phyloP scores from a whole-genome alignment of 1,140 invertebrate genomes.

The Tetramorium alpestre region DNA sequence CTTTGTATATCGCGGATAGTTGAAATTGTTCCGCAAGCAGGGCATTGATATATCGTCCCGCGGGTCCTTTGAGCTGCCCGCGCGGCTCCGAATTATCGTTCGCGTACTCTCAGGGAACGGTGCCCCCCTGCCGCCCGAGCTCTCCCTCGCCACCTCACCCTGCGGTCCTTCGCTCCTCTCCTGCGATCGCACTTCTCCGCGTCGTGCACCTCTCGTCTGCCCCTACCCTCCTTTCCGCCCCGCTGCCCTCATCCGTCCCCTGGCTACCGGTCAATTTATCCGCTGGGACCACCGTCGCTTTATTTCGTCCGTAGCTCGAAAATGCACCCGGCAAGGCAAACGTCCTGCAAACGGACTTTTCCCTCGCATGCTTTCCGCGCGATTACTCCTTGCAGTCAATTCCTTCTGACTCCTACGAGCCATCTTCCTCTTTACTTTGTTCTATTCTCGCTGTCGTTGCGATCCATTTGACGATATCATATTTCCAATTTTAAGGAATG shows the following conservation, averaged over 20 bases:
- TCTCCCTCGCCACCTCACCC: slow-evolving; percentile 17
- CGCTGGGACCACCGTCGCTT: slow-evolving; percentile 57
- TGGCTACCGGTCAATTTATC: slow-evolving; percentile 75
- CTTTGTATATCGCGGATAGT: slow-evolving; percentile 86
- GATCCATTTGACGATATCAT: not conserved
- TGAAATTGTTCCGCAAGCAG: slow-evolving; percentile 85
- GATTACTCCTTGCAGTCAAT: slow-evolving; percentile 29
- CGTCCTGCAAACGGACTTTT: slow-evolving; percentile 35
- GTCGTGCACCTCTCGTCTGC: slow-evolving; percentile 43
- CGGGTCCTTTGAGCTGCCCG: slow-evolving; percentile 84
- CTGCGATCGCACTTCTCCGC: slow-evolving; percentile 37
- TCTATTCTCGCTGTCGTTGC: not conserved
- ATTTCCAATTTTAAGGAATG: not conserved
- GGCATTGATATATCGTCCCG: slow-evolving; percentile 86
- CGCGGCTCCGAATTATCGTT: slow-evolving; percentile 84
- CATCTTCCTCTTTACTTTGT: slow-evolving; percentile 9
- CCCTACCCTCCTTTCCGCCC: not conserved
- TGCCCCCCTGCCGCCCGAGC: not conserved
- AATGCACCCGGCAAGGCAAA: slow-evolving; percentile 49
- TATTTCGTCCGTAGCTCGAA: slow-evolving; percentile 60
- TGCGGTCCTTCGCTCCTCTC: slow-evolving; percentile 55
- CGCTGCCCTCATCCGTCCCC: slow-evolving; percentile 17
- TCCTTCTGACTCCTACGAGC: not conserved
- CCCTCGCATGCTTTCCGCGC: slow-evolving; percentile 21
- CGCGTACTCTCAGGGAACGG: slow-evolving; percentile 80